phyloP scores from a whole-genome alignment of 2,113 vertebrate genomes.

The Podarcis muralis region DNA sequence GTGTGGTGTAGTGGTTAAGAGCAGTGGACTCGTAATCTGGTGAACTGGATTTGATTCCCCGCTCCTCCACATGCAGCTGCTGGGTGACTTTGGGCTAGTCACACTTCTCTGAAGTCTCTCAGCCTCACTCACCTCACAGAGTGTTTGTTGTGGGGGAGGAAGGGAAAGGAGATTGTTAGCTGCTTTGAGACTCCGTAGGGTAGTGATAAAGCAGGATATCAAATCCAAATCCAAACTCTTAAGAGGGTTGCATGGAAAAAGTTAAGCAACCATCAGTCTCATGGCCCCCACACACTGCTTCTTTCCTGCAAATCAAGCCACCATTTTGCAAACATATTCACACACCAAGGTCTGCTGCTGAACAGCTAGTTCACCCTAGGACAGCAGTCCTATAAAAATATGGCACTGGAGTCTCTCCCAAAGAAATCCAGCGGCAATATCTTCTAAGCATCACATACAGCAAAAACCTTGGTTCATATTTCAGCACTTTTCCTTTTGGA shows the following conservation, averaged over 20 bases:
- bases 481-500: slow-evolving; percentile 11
- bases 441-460: slow-evolving; percentile 34
- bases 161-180: no score
- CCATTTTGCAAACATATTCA: not conserved
- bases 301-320: not conserved
- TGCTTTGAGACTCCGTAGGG: no score
- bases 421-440: slow-evolving; percentile 24
- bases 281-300: not conserved
- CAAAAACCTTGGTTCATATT: not conserved
- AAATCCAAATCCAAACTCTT: no score
- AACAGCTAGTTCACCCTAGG: not conserved
- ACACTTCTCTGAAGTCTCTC: no score
- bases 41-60: no score
- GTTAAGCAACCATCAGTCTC: not conserved
- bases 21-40: no score
- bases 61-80: no score
- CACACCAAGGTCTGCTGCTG: not conserved
- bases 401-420: not conserved
- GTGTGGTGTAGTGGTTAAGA: no score
- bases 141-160: no score
- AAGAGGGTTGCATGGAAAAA: not conserved
- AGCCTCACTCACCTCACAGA: no score
- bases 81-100: no score
- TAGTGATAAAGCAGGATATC: no score
- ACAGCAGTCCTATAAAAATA: not conserved